Base-by-base conservation (phyloP, 2,113 vertebrate genomes). In the Leucopsar rothschildi region DNA sequence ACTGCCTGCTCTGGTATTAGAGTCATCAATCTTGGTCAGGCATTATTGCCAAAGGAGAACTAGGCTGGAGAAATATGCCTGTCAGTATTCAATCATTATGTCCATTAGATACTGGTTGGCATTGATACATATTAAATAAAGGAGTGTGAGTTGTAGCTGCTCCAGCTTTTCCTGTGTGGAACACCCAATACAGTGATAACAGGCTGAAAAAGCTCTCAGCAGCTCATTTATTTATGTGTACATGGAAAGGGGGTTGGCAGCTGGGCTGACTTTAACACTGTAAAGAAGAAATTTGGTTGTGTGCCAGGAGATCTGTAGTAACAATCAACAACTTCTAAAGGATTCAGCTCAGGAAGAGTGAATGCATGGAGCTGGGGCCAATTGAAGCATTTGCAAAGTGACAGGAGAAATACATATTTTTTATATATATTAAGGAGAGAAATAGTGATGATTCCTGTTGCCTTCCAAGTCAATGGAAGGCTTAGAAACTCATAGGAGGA, bases 21-120 rank as follows among this genome's bases (percentile, higher is more conserved):
- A 86, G 69, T 84, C 85, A 96, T 97, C 96, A 94, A 93, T 97
- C 96, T 95, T 95, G 92, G 88, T 96, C 93, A 83, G 93, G 86
- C 90, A 80, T 86, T 96, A 95, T 90, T 95, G 95, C 93, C 94
- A 92, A 86, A 94, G 90, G 93, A 96, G 90, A 96, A 39, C 64
- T 88, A 89, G 86, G 72, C 93, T 94, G 95, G 80, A 93, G 92
- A 95, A 96, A 93, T 90, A 92, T 45, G 65, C 82, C 52, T 96
- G 86, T 96, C 94, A 92, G 79, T 93, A 4, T 93, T 96, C 93
- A 95, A 92, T 97, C 95, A 96, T 95, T 86, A 61, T 1, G 18
- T 76, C 94, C 86, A 92, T 92, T 95, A 97, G 95, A 90, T 79
- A 88, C 33, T 50, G 95, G 59, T 20, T 92, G 94, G 86, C 49